These are phyloP conservation scores for Melieria picta DNA, from an alignment of 2,888 invertebrate genomes.

Conservation along the genomic window DNA sequence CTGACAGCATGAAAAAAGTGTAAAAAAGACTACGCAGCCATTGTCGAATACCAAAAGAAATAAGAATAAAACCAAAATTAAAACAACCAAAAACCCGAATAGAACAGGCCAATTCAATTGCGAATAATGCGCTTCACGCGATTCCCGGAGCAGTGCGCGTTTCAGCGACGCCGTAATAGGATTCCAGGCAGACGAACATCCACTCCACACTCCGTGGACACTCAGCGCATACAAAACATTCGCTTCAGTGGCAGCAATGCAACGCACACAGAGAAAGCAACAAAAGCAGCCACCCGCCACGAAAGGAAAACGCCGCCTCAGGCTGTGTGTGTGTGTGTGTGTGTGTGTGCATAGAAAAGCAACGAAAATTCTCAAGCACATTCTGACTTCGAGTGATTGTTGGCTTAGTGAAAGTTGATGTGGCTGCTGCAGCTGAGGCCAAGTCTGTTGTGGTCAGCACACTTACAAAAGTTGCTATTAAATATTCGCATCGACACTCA, in stretches of 20 bases:
- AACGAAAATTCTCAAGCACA: constrained; percentile 18
- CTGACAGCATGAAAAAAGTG: background rate
- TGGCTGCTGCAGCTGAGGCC: constrained; percentile 14
- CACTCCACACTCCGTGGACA: constrained; percentile 5
- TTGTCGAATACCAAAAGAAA: background rate
- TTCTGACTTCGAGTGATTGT: constrained; percentile 10
- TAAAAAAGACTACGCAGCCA: background rate
- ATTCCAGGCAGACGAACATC: constrained; percentile 20
- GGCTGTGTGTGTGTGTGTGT: background rate
- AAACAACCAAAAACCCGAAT: constrained; percentile 10
- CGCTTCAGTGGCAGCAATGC: constrained; percentile 1
- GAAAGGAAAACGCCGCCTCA: constrained; percentile 15
- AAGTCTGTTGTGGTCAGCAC: constrained; percentile 18
- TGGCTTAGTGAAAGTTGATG: constrained; percentile 28
- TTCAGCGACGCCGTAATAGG: constrained; percentile 30
- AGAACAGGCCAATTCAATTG: constrained; percentile 56
- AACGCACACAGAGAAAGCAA: background rate
- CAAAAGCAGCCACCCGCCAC: background rate
- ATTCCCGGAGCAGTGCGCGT: constrained; percentile 30
- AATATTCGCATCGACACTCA: too few relatives aligned
- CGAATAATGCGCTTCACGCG: constrained; percentile 56
- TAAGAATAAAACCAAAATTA: background rate
- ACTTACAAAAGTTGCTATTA: background rate
- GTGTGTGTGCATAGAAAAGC: constrained; percentile 7
- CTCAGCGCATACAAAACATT: background rate